phyloP scores from a whole-genome alignment of 2,113 vertebrate species.

The Larimichthys crocea region DNA sequence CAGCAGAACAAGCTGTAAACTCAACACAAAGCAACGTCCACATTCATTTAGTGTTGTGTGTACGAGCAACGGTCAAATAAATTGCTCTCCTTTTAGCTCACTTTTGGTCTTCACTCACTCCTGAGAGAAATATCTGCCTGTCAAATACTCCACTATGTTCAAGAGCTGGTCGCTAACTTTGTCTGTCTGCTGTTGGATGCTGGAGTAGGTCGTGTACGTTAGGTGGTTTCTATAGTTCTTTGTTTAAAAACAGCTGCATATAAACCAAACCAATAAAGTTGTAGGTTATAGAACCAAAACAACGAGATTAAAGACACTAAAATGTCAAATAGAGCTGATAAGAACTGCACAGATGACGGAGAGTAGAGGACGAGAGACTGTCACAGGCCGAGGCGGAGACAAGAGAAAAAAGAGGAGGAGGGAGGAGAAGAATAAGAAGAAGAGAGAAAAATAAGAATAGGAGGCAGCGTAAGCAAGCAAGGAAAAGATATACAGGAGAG shows the following conservation, averaged over 20 bases:
- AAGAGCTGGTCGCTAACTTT: background rate
- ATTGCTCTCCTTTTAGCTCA: background rate
- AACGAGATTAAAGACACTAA: background rate
- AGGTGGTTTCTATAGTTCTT: background rate
- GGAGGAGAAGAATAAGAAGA: too few relatives aligned
- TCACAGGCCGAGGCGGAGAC: too few relatives aligned
- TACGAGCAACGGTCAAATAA: background rate
- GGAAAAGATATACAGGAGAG: too few relatives aligned
- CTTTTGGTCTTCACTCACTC: background rate
- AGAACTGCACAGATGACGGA: background rate
- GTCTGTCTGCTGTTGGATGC: background rate
- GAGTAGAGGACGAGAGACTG: too few relatives aligned
- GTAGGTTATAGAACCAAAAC: background rate
- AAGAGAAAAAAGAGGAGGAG: too few relatives aligned
- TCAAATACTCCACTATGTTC: background rate
- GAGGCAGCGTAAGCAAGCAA: too few relatives aligned
- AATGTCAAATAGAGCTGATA: background rate
- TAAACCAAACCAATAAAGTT: background rate
- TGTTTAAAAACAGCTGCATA: background rate
- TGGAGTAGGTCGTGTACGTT: too few relatives aligned
- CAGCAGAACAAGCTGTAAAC: too few relatives aligned
- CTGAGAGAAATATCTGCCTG: background rate
- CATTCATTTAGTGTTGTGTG: background rate
- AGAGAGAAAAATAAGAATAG: too few relatives aligned
- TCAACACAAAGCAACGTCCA: background rate